Conservation (phyloP, 64 coral and sea anemone species). For the Pachyseris speciosa region DNA sequence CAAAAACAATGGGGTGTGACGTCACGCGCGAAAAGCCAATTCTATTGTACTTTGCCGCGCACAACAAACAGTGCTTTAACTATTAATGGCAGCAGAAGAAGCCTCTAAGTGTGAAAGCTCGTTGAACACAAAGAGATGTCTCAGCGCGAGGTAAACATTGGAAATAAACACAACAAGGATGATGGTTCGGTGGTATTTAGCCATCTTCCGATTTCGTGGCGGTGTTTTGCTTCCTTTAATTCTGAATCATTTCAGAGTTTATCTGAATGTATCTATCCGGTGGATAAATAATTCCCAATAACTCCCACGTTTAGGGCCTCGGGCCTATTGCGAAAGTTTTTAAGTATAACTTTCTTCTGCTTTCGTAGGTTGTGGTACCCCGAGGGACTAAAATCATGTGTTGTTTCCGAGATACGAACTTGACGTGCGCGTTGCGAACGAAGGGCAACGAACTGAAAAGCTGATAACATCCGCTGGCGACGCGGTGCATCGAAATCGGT, state of each 20-base stretch:
- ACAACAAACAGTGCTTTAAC: slow-evolving; percentile 21
- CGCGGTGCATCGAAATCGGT: not conserved
- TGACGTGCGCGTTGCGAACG: not conserved
- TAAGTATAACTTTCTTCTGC: not conserved
- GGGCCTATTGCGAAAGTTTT: not conserved
- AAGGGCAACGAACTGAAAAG: not conserved
- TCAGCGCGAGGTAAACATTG: not conserved
- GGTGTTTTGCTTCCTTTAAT: not conserved
- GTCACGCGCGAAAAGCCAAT: slow-evolving; percentile 73
- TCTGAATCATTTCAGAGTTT: not conserved
- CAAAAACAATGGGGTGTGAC: slow-evolving; percentile 51
- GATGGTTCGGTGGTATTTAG: not conserved
- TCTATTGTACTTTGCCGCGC: slow-evolving; percentile 42
- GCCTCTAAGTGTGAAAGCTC: not conserved
- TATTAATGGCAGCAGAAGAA: slow-evolving; percentile 27
- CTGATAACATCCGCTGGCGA: not conserved
- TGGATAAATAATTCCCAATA: not conserved
- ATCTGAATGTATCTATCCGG: not conserved
- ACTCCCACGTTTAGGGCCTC: not conserved
- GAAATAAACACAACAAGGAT: not conserved
- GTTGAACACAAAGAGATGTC: slow-evolving; percentile 31
- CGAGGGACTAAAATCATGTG: not conserved
- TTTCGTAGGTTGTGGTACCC: slow-evolving; percentile 17
- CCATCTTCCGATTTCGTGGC: not conserved
- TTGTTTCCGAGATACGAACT: not conserved